Base-by-base conservation (phyloP, 2,888 invertebrate species). In the Drosophila koepferae region DNA sequence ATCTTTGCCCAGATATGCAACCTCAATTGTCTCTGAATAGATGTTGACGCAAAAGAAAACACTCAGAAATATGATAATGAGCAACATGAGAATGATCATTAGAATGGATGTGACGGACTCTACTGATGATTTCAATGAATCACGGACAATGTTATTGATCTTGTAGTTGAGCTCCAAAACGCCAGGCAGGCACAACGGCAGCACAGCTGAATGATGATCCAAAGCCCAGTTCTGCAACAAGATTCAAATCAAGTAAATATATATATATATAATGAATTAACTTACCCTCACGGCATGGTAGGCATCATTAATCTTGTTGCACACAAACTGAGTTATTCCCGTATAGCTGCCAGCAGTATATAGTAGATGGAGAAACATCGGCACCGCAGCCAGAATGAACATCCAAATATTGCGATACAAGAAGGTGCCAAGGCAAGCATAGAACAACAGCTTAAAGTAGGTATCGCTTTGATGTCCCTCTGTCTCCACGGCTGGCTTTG, bases 1-100 rank as follows among this genome's bases (percentile, higher is more conserved):
- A 92, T 97, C 98, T 71, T 97, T 97, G 44, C 97, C 96, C 71
- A 98, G 94, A 91, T 98, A 97, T 16, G 98, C 96, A 63, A 99
- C 95, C 90, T 98, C 97, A 92, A 98, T 97, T 2, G 97, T 97
- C 94, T 99, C 99, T 0, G 97, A 96, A 92, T 99, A 99, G 87
- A 98, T 96, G 97, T 98, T 93, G 3, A 94, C 92, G 69, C 92
- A 93, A 61, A 92, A 92, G 92, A 99, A 98, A 74, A 98, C 94
- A 38, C 96, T 95, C 53, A 97, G 95, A 82, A 97, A 95, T 58
- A 96, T 94, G 20, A 96, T 95, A 82, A 97, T 96, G 36, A 98
- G 91, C 62, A 98, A 95, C 61, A 99, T 95, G n/a, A 96, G 95
- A 59, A 97, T 94, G 77, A 99, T 98, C 84, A 99, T 97, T 62